These are phyloP conservation scores for Tachina fera DNA, from an alignment of 2,888 invertebrate species.

Conservation along the genomic window DNA sequence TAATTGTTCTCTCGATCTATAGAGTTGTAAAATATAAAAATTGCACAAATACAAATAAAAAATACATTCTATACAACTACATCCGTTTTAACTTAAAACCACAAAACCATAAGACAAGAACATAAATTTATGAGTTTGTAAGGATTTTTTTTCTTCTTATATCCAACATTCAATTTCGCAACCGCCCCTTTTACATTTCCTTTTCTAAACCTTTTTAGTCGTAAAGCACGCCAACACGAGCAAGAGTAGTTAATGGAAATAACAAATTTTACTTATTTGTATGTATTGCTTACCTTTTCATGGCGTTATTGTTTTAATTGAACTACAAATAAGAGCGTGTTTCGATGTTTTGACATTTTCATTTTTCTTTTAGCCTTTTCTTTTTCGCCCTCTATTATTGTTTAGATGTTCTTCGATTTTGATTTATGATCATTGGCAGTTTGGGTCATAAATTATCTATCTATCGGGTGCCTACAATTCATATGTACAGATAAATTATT, in stretches of 20 bases:
- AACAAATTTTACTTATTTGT: conserved; percentile 6
- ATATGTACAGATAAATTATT: conserved; percentile 52
- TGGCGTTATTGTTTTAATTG: conserved; percentile 52
- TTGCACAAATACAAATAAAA: conserved; percentile 11
- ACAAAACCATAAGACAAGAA: conserved; percentile 56
- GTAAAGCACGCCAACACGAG: neutral
- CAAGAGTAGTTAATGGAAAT: conserved; percentile 29
- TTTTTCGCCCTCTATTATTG: conserved; percentile 5
- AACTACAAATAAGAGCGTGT: conserved; percentile 52
- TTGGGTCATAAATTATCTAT: conserved; percentile 56
- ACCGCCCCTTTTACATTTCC: neutral
- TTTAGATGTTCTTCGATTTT: conserved; percentile 37
- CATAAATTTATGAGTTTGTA: conserved; percentile 62
- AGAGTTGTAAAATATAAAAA: neutral
- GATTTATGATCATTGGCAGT: conserved; percentile 55
- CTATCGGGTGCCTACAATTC: conserved; percentile 53
- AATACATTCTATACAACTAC: conserved; percentile 38
- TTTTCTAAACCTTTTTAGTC: neutral
- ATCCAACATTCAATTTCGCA: conserved; percentile 2
- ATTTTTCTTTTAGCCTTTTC: conserved; percentile 21
- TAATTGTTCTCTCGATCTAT: conserved; percentile 7
- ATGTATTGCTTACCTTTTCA: conserved; percentile 32
- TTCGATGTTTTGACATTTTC: neutral
- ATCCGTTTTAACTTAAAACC: conserved; percentile 57
- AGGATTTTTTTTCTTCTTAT: neutral